phyloP scores from a whole-genome alignment of 2,797 vertebrate genomes.

The Mycteria americana region DNA sequence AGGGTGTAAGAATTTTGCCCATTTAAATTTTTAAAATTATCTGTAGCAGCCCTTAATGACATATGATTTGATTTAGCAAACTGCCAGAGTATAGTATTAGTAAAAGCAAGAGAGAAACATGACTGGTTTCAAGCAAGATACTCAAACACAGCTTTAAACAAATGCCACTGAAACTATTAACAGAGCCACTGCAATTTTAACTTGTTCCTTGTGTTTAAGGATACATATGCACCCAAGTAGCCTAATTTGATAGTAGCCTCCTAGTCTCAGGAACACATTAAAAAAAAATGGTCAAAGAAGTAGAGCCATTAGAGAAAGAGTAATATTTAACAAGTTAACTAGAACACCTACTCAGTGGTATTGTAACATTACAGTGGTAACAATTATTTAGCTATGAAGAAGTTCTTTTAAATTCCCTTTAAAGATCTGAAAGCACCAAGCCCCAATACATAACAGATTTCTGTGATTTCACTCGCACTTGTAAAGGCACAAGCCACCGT shows the following conservation, averaged over 20 bases:
- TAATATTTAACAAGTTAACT: background rate
- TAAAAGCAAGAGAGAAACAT: background rate
- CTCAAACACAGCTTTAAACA: background rate
- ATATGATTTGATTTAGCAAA: background rate
- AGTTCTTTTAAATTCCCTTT: background rate
- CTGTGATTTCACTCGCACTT: background rate
- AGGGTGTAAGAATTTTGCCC: background rate
- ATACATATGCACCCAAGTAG: background rate
- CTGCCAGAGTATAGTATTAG: background rate
- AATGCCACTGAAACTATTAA: background rate
- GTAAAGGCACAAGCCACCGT: background rate
- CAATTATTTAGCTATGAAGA: background rate
- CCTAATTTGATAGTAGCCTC: background rate
- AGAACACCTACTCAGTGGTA: background rate
- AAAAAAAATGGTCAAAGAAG: background rate
- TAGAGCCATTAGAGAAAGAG: background rate
- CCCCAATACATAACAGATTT: rapidly evolving
- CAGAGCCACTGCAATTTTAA: background rate
- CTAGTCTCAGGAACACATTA: background rate
- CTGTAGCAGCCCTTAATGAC: background rate
- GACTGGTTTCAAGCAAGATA: background rate
- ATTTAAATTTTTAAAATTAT: background rate
- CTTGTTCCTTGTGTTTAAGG: background rate
- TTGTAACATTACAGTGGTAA: background rate
- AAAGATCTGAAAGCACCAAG: background rate